Evolutionary conservation across 1,140 invertebrate genomes (phyloP).

Genomic region (Pristionchus pacificus): DNA sequence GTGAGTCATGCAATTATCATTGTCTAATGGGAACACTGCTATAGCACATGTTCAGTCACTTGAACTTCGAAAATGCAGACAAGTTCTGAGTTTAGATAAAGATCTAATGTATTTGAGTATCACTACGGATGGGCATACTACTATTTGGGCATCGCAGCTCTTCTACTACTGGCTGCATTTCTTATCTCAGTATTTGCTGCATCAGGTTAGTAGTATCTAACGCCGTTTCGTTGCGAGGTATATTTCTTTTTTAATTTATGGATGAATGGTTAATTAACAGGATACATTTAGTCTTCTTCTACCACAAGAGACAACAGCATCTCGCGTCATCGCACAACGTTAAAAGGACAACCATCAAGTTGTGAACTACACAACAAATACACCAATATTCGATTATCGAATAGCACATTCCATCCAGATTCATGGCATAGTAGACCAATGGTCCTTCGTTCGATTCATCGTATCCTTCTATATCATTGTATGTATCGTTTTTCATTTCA

Average conservation of each 20-base stretch:
- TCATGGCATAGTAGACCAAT: no score
- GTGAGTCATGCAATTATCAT: no score
- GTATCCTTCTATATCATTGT: neutral
- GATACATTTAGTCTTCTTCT: neutral
- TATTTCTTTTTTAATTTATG: neutral
- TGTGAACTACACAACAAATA: no score
- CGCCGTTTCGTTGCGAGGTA: slow-evolving; percentile 10
- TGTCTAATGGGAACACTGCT: no score
- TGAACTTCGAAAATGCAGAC: no score
- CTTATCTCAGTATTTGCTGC: slow-evolving; percentile 12
- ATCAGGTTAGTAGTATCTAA: slow-evolving; percentile 17
- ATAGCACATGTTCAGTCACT: no score
- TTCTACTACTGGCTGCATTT: slow-evolving; percentile 13
- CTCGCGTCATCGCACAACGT: neutral
- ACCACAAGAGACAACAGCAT: neutral
- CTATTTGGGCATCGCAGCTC: slow-evolving; percentile 13
- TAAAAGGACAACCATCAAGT: neutral
- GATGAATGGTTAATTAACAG: neutral
- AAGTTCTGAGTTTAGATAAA: no score
- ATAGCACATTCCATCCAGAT: no score
- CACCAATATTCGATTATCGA: no score
- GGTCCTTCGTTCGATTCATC: no score
- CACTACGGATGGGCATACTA: slow-evolving; percentile 31
- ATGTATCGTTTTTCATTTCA: no score
- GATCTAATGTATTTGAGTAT: neutral